A percentile compares a stretch with the other conserved stretches of the same genome.
phyloP scores from a whole-genome alignment of 2,113 vertebrate genomes.

The Urocitellus parryii region DNA sequence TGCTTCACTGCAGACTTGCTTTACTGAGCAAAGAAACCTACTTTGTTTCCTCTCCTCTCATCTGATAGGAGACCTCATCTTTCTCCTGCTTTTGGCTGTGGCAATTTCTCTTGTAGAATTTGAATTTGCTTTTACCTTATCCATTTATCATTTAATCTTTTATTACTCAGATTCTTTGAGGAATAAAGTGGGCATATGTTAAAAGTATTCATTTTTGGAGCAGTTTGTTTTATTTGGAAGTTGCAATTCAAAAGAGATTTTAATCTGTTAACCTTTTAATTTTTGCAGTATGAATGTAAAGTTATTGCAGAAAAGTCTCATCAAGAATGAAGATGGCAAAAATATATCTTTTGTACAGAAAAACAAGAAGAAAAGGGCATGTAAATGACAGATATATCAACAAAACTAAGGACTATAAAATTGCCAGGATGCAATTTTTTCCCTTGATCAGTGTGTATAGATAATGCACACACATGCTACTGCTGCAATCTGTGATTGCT shows the following conservation, averaged over 20 bases:
- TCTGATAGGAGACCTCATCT: neutral
- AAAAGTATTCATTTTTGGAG: slow-evolving; percentile 38
- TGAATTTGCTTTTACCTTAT: slow-evolving; percentile 13
- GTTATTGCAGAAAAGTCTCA: slow-evolving; percentile 95
- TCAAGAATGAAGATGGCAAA: slow-evolving; percentile 91
- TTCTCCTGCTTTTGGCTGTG: neutral
- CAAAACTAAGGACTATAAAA: slow-evolving; percentile 84
- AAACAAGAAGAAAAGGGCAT: slow-evolving; percentile 76
- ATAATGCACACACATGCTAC: neutral
- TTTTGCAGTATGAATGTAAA: slow-evolving; percentile 95
- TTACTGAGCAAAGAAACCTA: neutral
- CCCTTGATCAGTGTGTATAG: slow-evolving; percentile 72
- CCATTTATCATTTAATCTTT: slow-evolving; percentile 32
- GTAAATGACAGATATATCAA: slow-evolving; percentile 57
- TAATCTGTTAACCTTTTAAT: slow-evolving; percentile 65
- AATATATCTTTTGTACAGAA: slow-evolving; percentile 81
- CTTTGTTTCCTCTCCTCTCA: neutral
- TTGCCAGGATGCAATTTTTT: slow-evolving; percentile 87
- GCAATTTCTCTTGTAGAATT: slow-evolving; percentile 21
- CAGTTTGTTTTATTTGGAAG: slow-evolving; percentile 33
- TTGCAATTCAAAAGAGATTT: slow-evolving; percentile 33
- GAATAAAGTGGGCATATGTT: neutral
- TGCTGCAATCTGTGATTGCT: slow-evolving; percentile 94
- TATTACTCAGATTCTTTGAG: slow-evolving; percentile 16
- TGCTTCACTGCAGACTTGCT: neutral